Percentiles rank a stretch among this genome's conserved stretches.
Evolutionary conservation across 2,888 invertebrate species (phyloP).

Genomic region (Sinelater perroti): DNA sequence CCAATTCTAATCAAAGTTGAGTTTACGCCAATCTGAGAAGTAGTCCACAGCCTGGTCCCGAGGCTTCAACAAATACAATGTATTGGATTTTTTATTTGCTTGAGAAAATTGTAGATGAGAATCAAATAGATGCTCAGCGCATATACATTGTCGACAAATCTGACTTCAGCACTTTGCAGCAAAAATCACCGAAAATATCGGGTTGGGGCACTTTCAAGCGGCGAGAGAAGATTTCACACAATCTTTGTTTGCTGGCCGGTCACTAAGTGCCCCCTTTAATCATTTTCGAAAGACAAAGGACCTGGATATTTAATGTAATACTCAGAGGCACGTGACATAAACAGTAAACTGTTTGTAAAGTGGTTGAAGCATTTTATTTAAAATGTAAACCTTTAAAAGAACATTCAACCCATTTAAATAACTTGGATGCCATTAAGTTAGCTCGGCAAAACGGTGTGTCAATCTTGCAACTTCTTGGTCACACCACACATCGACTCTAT

Average conservation of each 20-base stretch:
- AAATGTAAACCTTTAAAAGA: neutral
- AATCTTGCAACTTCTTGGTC: conserved; percentile 5
- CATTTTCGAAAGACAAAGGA: too few species aligned
- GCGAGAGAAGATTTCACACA: too few species aligned
- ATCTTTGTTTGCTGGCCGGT: too few species aligned
- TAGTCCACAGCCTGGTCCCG: neutral
- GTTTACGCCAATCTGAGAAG: neutral
- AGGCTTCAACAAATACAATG: neutral
- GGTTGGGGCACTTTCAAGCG: neutral
- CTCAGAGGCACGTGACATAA: too few species aligned
- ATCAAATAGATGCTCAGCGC: neutral
- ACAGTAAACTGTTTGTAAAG: too few species aligned
- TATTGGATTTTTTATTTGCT: neutral
- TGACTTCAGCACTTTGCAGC: neutral
- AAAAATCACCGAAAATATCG: neutral
- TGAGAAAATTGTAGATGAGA: neutral
- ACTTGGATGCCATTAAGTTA: conserved; percentile 7
- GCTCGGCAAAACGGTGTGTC: too few species aligned
- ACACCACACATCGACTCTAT: conserved; percentile 7
- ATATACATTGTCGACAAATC: neutral
- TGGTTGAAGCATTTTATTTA: too few species aligned
- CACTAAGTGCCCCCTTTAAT: neutral
- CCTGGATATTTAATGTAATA: too few species aligned
- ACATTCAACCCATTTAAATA: conserved; percentile 2
- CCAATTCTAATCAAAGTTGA: too few species aligned